phyloP scores from a whole-genome alignment of 2,888 invertebrate species.

The Sialis fuliginosa region DNA sequence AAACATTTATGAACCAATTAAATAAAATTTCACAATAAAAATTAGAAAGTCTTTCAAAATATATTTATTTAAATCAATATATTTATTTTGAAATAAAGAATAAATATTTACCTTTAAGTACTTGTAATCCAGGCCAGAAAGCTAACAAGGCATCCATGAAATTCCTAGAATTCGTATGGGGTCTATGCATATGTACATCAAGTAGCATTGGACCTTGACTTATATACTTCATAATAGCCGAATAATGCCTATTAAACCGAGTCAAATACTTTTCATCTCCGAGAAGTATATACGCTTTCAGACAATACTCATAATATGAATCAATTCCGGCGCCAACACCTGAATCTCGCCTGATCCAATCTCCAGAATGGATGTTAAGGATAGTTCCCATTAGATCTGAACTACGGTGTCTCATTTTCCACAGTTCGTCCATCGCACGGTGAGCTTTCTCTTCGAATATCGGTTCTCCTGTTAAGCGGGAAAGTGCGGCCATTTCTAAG shows the following conservation, averaged over 20 bases:
- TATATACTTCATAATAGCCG: conserved; percentile 92
- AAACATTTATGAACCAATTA: no score
- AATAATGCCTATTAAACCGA: conserved; percentile 88
- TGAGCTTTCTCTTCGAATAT: conserved; percentile 90
- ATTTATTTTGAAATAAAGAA: neutral
- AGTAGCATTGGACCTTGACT: conserved; percentile 88
- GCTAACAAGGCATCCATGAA: conserved; percentile 96
- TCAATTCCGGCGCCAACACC: conserved; percentile 99
- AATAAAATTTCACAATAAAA: no score
- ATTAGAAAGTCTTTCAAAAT: no score
- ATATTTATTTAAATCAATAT: no score
- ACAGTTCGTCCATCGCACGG: conserved; percentile 89
- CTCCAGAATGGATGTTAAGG: conserved; percentile 92
- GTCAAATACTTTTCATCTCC: conserved; percentile 87
- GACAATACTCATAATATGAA: conserved; percentile 95
- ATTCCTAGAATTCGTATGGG: conserved; percentile 82
- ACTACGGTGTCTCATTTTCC: conserved; percentile 81
- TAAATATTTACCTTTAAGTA: conserved; percentile 21
- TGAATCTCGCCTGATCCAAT: conserved; percentile 92
- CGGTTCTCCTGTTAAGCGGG: conserved; percentile 78
- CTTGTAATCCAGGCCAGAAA: conserved; percentile 97
- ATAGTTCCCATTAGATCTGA: conserved; percentile 95
- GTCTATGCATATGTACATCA: conserved; percentile 80
- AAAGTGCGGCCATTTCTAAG: conserved; percentile 90
- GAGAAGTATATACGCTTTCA: conserved; percentile 91